Conservation (phyloP, 2,797 vertebrate genomes). For the Spatula versicolor region DNA sequence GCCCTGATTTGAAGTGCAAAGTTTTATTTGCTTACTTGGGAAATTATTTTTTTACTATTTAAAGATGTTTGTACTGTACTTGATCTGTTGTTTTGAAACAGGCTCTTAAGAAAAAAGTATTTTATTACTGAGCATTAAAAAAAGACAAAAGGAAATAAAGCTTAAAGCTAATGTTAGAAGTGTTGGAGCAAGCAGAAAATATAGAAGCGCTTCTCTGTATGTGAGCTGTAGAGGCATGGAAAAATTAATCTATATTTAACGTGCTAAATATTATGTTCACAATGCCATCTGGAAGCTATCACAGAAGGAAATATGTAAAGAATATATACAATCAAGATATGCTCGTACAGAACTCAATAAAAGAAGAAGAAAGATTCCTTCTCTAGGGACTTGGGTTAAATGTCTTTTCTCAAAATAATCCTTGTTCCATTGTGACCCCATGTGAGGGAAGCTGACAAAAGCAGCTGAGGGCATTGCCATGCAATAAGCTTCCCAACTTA, state of each 20-base stretch:
- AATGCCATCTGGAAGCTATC: constrained; percentile 55
- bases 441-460: constrained; percentile 35
- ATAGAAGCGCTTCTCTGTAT: constrained; percentile 47
- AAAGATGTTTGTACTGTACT: constrained; percentile 79
- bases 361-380: not conserved
- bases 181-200: constrained; percentile 39
- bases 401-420: constrained; percentile 53
- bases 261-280: constrained; percentile 55
- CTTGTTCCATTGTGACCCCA: constrained; percentile 21
- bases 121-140: constrained; percentile 65
- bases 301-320: constrained; percentile 43
- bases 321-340: constrained; percentile 36
- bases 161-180: constrained; percentile 51
- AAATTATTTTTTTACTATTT: constrained; percentile 83
- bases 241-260: constrained; percentile 59
- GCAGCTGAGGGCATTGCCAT: constrained; percentile 23
- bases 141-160: constrained; percentile 61
- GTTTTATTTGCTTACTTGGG: constrained; percentile 86
- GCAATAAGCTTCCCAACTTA: constrained; percentile 38
- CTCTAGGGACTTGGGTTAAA: constrained; percentile 17
- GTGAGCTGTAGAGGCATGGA: not conserved
- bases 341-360: constrained; percentile 15
- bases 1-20: constrained; percentile 84
- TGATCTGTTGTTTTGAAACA: constrained; percentile 79
- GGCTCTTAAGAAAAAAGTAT: constrained; percentile 61